Conservation (phyloP, 2,113 vertebrate species). For the Menidia beryllina region DNA sequence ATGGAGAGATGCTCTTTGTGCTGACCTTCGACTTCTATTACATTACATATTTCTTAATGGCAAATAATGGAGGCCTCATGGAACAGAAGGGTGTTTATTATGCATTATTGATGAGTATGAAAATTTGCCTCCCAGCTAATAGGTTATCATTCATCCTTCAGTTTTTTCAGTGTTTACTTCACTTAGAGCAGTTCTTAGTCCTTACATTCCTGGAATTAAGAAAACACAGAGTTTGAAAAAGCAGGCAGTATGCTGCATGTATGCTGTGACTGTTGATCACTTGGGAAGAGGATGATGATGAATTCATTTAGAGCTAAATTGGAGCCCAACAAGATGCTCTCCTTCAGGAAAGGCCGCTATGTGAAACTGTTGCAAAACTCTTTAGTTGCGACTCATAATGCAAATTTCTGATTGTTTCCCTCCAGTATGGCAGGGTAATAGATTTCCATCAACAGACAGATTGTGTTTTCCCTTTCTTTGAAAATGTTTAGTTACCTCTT, state of each 20-base stretch:
- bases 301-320: background rate
- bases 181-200: background rate
- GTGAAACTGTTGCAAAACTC: constrained; percentile 1
- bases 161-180: background rate
- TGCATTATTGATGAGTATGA: constrained; percentile 63
- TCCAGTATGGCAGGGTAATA: constrained; percentile 29
- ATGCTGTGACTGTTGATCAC: background rate
- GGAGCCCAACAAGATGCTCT: background rate
- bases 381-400: background rate
- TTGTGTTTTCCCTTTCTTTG: constrained; percentile 47
- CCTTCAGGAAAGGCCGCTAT: background rate
- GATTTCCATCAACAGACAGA: constrained; percentile 43
- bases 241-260: too few species aligned
- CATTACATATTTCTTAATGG: background rate
- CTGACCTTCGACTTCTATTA: constrained; percentile 1
- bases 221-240: too few species aligned
- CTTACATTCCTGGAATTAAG: too few species aligned
- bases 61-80: background rate
- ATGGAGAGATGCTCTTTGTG: background rate
- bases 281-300: too few species aligned
- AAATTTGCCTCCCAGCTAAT: constrained; percentile 32
- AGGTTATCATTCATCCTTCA: constrained; percentile 35
- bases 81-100: constrained; percentile 13
- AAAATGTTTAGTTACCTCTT: constrained; percentile 38
- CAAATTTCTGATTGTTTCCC: constrained; percentile 36